Evolutionary conservation across 2,888 invertebrate species (phyloP).

Genomic region (Drosophila longiperda): DNA sequence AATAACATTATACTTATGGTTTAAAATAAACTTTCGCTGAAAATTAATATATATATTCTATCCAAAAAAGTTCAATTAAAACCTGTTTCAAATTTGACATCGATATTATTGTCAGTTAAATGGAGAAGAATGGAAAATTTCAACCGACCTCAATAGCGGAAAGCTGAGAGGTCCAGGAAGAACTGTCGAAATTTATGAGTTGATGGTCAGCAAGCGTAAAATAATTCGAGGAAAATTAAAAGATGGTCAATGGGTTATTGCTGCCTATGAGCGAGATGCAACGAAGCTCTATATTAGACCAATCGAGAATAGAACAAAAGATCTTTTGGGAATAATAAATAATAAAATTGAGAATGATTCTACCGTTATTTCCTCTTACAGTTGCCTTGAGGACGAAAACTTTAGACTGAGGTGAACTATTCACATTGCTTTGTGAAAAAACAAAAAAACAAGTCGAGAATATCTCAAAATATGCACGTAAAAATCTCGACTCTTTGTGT

Average conservation of each 20-base stretch:
- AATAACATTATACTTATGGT: background rate
- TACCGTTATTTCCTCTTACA: background rate
- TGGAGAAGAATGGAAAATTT: background rate
- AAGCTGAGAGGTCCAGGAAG: background rate
- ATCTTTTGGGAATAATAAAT: background rate
- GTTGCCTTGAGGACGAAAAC: background rate
- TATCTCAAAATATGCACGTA: constrained; percentile 3
- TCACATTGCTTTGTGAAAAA: background rate
- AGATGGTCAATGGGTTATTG: background rate
- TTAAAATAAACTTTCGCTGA: background rate
- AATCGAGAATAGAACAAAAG: background rate
- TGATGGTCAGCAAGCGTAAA: background rate
- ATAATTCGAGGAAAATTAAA: background rate
- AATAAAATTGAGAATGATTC: constrained; percentile 2
- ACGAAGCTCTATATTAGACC: constrained; percentile 1
- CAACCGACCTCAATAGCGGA: background rate
- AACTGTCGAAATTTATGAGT: constrained; percentile 1
- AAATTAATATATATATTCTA: background rate
- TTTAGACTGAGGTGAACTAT: background rate
- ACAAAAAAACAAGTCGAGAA: background rate
- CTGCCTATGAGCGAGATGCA: background rate
- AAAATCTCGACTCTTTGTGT: background rate
- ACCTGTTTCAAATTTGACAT: background rate
- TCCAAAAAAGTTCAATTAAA: background rate
- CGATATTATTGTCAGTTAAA: background rate